Conservation (phyloP, 2,888 invertebrate genomes). For the Ormyrus rosae region DNA sequence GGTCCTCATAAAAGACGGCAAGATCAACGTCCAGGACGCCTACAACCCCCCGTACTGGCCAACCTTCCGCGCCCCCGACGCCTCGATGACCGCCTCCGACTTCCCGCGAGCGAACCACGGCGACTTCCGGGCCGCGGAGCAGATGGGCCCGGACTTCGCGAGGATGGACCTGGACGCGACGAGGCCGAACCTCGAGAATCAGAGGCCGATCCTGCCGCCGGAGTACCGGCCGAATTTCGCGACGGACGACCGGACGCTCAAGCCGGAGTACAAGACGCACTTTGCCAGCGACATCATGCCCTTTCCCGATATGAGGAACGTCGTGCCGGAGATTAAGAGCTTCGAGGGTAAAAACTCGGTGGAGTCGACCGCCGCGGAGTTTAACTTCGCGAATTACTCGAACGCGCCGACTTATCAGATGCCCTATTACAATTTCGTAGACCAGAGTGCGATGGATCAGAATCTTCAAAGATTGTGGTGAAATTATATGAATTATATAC, state of each 20-base stretch:
- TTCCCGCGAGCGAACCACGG: background rate
- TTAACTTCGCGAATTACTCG: constrained; percentile 67
- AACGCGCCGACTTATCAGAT: constrained; percentile 69
- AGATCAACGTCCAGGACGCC: constrained; percentile 68
- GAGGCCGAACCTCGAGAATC: constrained; percentile 53
- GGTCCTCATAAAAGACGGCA: constrained; percentile 72
- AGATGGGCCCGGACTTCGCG: constrained; percentile 63
- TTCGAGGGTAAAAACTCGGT: constrained; percentile 34
- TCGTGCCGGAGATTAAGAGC: constrained; percentile 58
- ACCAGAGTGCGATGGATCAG: constrained; percentile 69
- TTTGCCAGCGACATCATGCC: constrained; percentile 59
- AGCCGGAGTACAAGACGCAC: constrained; percentile 61
- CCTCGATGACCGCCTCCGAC: background rate
- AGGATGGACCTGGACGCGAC: constrained; percentile 60
- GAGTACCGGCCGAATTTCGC: constrained; percentile 66
- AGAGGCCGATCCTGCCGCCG: constrained; percentile 27
- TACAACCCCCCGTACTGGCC: constrained; percentile 68
- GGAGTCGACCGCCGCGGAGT: constrained; percentile 61
- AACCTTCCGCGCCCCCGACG: constrained; percentile 62
- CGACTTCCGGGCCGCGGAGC: constrained; percentile 53
- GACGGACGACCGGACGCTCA: constrained; percentile 42
- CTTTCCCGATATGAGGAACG: constrained; percentile 62
- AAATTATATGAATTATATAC: background rate
- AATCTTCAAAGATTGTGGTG: constrained; percentile 72
- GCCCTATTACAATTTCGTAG: constrained; percentile 72